These are phyloP conservation scores for Acrocephalus scirpaceus DNA, from an alignment of 2,797 vertebrate species.

Conservation along the genomic window DNA sequence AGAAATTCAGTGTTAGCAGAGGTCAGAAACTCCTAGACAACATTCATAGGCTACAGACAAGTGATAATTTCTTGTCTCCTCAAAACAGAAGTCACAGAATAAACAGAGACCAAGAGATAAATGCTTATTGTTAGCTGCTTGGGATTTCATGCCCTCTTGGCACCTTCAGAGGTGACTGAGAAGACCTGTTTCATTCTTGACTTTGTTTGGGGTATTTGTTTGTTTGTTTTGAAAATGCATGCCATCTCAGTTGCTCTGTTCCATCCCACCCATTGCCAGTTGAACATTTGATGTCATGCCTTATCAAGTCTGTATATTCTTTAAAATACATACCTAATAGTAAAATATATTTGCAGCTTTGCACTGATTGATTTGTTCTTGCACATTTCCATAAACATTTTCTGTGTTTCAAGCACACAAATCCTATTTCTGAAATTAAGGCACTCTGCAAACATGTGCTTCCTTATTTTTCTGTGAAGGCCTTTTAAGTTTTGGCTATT, in stretches of 20 bases:
- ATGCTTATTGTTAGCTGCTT: not conserved
- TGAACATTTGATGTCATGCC: not conserved
- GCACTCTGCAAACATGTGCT: not conserved
- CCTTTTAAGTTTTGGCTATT: slow-evolving; percentile 8
- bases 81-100: not conserved
- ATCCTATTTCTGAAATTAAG: slow-evolving; percentile 19
- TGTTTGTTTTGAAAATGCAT: not conserved
- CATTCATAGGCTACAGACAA: not conserved
- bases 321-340: not conserved
- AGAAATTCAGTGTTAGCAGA: not conserved
- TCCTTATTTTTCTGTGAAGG: not conserved
- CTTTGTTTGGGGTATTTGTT: not conserved
- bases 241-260: not conserved
- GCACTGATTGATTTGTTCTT: not conserved
- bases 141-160: not conserved
- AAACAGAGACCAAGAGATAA: not conserved
- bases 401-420: not conserved
- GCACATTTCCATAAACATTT: slow-evolving; percentile 25
- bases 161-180: not conserved
- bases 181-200: not conserved
- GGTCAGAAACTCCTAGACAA: not conserved
- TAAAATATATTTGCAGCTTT: not conserved
- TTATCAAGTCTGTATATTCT: not conserved
- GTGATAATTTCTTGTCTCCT: not conserved
- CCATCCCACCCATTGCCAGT: not conserved